Evolutionary conservation across 2,113 vertebrate species (phyloP).

Genomic region (Gobiocypris rarus): DNA sequence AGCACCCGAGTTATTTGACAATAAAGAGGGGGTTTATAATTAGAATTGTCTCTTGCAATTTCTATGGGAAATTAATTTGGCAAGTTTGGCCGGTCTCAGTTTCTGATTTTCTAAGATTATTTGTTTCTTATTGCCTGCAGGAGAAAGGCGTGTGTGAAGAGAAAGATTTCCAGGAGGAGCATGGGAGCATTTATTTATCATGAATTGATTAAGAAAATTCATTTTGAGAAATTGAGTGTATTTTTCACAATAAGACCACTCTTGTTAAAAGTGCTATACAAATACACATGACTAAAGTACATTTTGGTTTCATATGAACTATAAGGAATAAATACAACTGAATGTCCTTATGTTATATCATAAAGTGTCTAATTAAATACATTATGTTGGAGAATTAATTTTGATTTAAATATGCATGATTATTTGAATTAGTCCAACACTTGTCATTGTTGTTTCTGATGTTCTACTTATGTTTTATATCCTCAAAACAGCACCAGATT

Average conservation of each 20-base stretch:
- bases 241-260: no score
- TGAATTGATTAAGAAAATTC: no score
- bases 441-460: neutral
- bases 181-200: neutral
- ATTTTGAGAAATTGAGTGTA: no score
- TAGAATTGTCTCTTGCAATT: neutral
- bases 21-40: constrained; percentile 26
- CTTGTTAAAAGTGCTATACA: no score
- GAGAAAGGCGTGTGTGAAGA: constrained; percentile 60
- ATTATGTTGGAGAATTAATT: neutral
- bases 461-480: neutral
- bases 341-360: neutral
- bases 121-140: constrained; percentile 39
- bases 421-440: neutral
- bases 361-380: neutral
- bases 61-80: neutral
- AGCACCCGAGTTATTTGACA: neutral
- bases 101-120: neutral
- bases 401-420: neutral
- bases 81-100: neutral
- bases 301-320: no score
- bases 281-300: no score
- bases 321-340: neutral
- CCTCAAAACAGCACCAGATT: neutral
- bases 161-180: constrained; percentile 44